phyloP scores from a whole-genome alignment of 2,888 invertebrate genomes.

The Drosophila atroscutellata region DNA sequence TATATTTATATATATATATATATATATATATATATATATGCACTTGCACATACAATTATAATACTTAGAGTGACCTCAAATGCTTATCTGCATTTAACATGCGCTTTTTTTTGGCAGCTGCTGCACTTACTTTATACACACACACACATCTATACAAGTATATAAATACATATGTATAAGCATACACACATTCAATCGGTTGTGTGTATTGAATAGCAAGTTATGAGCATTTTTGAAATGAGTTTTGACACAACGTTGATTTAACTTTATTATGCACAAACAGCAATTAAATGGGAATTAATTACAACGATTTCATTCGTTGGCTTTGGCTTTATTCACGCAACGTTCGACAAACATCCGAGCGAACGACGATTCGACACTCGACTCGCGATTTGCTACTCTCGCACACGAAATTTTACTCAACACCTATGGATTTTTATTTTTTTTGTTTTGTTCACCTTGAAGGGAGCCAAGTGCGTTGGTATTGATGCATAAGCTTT shows the following conservation, averaged over 20 bases:
- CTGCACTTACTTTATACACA: constrained; percentile 58
- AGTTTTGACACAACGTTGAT: constrained; percentile 29
- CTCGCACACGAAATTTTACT: constrained; percentile 48
- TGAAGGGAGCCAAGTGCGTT: constrained; percentile 19
- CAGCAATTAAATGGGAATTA: constrained; percentile 75
- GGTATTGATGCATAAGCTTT: constrained; percentile 32
- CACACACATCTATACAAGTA: constrained; percentile 26
- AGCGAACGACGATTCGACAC: constrained; percentile 46
- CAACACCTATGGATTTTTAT: constrained; percentile 50
- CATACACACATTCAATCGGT: constrained; percentile 15
- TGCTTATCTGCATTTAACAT: constrained; percentile 80
- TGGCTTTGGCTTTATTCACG: constrained; percentile 71
- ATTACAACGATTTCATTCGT: constrained; percentile 72
- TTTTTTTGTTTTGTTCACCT: constrained; percentile 33
- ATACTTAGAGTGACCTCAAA: constrained; percentile 65
- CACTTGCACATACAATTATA: constrained; percentile 16
- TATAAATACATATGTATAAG: constrained; percentile 21
- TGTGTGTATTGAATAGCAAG: constrained; percentile 18
- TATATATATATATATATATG: neutral
- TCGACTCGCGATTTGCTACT: constrained; percentile 30
- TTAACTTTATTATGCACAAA: constrained; percentile 60
- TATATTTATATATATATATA: neutral
- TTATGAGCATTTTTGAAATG: constrained; percentile 12
- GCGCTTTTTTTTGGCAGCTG: constrained; percentile 63
- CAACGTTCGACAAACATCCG: constrained; percentile 65